phyloP scores from a whole-genome alignment of 2,797 vertebrate genomes.

The Pseudomugil tenellus region DNA sequence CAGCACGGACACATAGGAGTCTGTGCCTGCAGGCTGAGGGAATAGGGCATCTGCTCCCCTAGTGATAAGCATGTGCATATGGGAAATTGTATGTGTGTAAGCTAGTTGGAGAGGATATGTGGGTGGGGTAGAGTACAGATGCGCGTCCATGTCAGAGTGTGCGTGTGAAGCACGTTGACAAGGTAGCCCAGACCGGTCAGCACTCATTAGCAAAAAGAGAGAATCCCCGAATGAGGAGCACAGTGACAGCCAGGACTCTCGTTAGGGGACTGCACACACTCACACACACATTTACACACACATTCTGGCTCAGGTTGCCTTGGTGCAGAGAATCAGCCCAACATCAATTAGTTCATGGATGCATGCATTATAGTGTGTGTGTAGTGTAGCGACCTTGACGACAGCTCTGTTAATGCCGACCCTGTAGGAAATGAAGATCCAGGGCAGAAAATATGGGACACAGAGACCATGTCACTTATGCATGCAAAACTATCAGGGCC shows the following conservation, averaged over 20 bases:
- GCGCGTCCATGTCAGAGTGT: background rate
- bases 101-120: background rate
- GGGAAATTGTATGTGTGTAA: conserved; percentile 26
- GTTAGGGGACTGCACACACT: conserved; percentile 57
- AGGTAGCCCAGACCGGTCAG: conserved; percentile 74
- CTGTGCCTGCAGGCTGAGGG: conserved; percentile 56
- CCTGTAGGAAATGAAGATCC: conserved; percentile 57
- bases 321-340: conserved; percentile 56
- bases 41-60: conserved; percentile 66
- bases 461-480: conserved; percentile 27
- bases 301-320: conserved; percentile 45
- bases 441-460: conserved; percentile 53
- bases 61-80: conserved; percentile 65
- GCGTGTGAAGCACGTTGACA: conserved; percentile 54
- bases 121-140: background rate
- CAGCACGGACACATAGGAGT: conserved; percentile 52
- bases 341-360: conserved; percentile 73
- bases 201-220: conserved; percentile 76
- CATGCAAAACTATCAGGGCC: conserved; percentile 20
- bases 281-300: conserved; percentile 26
- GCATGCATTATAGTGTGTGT: conserved; percentile 53
- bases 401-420: conserved; percentile 54
- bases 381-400: conserved; percentile 37
- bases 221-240: conserved; percentile 70
- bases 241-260: conserved; percentile 71